Evolutionary conservation across 2,113 vertebrate species (phyloP), one percentile per base, ranked within the genome.

Genomic region (Xiphophorus maculatus): DNA sequence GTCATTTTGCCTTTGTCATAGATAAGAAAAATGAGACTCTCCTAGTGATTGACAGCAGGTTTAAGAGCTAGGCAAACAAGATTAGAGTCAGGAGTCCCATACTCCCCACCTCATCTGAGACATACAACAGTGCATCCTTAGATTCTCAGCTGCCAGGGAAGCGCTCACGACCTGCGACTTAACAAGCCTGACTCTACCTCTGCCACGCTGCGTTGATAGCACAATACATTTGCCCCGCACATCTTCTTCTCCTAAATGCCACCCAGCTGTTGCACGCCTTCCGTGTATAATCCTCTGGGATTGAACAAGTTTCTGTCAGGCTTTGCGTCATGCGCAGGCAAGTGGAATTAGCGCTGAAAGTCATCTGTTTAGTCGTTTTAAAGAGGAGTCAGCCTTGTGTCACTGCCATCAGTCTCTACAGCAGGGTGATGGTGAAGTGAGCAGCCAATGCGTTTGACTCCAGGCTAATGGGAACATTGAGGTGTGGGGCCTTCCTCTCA

Each of bases 231-330:
- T 70, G 19, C 42, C 42, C 32, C 40, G 27, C n/a, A 0, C 3
- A 5, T 58, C 75, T 79, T 22, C 51, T 35, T 37, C 17, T 69
- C 48, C 77, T n/a, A 66, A 71, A 81, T 74, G 69, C 69, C 76
- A 76, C 65, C 51, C 77, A 66, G 74, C 73, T 77, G 73, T 68
- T 83, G 63, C 51, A 9, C 8, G 5, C 78, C 66, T 69, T 76
- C 30, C 0, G 3, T 1, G 4, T 13, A 6, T 69, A 79, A 83
- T 76, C 73, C 63, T 19, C 32, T 64, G 71, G 61, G 66, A 72
- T 77, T 74, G 40, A 66, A 77, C 82, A 32, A 33, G 33, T 74
- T 66, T 40, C 70, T 65, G 71, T 77, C 76, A 63, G 66, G 44
- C 48, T 61, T 42, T 33, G 64, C n/a, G n/a, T 63, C 30, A 58